These are phyloP conservation scores for Apocheima hispidaria DNA, from an alignment of 2,888 invertebrate genomes.

Conservation along the genomic window DNA sequence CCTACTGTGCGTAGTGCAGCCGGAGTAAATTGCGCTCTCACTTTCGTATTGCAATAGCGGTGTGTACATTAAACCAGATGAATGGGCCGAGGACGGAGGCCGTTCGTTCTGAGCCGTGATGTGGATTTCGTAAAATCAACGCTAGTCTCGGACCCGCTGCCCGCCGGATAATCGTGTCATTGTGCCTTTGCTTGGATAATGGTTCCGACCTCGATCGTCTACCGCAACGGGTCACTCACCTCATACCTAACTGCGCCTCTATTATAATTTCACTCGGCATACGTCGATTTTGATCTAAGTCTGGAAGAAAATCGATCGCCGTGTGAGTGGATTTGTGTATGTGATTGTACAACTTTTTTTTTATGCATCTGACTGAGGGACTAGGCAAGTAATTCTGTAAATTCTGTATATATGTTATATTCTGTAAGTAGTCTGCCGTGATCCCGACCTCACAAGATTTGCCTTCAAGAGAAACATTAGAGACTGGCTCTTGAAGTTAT, in stretches of 20 bases:
- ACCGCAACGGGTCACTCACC: conserved; percentile 68
- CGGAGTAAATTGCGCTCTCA: conserved; percentile 83
- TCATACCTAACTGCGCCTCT: conserved; percentile 63
- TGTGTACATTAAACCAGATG: conserved; percentile 85
- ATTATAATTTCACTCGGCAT: conserved; percentile 68
- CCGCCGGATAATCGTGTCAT: conserved; percentile 76
- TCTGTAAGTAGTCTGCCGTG: too few species aligned
- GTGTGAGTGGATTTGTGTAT: conserved; percentile 14
- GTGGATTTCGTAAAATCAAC: conserved; percentile 84
- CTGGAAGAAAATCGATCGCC: conserved; percentile 7
- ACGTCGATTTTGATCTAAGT: conserved; percentile 52
- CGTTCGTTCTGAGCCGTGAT: conserved; percentile 80
- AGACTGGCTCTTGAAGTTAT: too few species aligned
- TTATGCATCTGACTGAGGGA: too few species aligned
- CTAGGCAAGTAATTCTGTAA: too few species aligned
- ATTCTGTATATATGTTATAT: too few species aligned
- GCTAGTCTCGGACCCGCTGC: conserved; percentile 71
- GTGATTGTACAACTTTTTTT: not conserved
- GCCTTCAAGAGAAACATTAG: too few species aligned
- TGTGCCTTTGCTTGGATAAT: conserved; percentile 74
- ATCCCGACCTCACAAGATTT: too few species aligned
- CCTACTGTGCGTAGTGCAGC: conserved; percentile 72
- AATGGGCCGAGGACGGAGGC: conserved; percentile 81
- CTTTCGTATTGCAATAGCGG: conserved; percentile 83
- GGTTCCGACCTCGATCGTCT: conserved; percentile 65